Conservation (phyloP, 2,797 vertebrate genomes). For the Thunnus albacares region DNA sequence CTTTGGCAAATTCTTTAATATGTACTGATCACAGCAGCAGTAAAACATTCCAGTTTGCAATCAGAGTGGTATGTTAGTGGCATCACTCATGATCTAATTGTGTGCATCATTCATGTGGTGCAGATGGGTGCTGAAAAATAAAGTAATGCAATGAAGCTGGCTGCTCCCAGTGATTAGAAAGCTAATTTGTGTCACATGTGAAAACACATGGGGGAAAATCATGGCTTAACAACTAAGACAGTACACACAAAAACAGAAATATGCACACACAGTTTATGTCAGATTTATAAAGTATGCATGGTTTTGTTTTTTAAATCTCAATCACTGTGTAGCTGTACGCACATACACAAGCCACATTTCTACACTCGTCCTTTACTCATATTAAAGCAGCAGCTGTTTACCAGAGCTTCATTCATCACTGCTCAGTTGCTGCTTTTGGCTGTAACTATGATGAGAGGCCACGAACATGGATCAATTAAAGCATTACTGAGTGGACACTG, state of each 20-base stretch:
- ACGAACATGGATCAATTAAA: constrained; percentile 71
- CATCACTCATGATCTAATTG: neutral
- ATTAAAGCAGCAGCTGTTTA: constrained; percentile 25
- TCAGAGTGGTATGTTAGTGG: too few species aligned
- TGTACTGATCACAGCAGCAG: too few species aligned
- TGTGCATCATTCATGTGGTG: neutral
- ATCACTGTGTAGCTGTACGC: neutral
- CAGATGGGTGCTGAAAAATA: neutral
- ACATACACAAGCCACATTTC: neutral
- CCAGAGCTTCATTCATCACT: constrained; percentile 27
- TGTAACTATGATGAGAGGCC: constrained; percentile 22
- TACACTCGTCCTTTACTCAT: neutral
- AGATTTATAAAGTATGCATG: neutral
- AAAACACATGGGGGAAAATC: neutral
- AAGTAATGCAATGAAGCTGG: neutral
- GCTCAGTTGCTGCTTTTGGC: neutral
- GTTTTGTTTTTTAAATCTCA: neutral
- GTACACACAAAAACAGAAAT: neutral
- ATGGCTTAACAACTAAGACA: neutral
- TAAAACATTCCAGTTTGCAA: too few species aligned
- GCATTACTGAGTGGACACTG: constrained; percentile 71
- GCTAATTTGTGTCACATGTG: neutral
- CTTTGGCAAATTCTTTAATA: too few species aligned
- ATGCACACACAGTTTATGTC: neutral
- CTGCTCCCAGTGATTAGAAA: neutral